Base-by-base conservation (phyloP, 1,140 invertebrate genomes). In the Drosophila ambigua region DNA sequence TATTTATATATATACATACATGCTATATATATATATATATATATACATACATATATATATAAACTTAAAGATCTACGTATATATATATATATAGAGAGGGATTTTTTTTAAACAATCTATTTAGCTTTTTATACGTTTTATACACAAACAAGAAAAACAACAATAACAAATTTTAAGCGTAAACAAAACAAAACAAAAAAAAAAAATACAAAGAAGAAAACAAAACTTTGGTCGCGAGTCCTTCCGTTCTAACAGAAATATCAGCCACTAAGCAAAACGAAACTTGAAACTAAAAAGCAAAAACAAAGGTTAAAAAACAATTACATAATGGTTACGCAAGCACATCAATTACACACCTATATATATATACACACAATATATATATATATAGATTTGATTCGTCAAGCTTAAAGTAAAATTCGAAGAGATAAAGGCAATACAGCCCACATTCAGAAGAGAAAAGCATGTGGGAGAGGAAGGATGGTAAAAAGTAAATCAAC, bases 91-190 rank as follows among this genome's bases (percentile, higher is more conserved):
- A 39, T 52, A 69, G 39, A 61, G 31, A 69, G 67, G 78, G 64
- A 74, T 64, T 82, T 85, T 87, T 83, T 82, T 77, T 66, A 74
- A 59, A 72, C 53, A 79, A 80, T 52, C 78, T 85, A 78, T 75
- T 88, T 88, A 88, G 83, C 83, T 90, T 90, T 90, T 90, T 90
- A 79, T 89, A 90, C 84, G 76, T 89, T 85, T 90, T 88, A 69
- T 88, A 75, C 43, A 57, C 41, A 71, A 55, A 72, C 23, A 68
- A 73, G 20, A 82, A 69, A 71, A 55, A 73, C 23, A 68, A 68
- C 24, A 82, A 68, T 49, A 76, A 72, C 35, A 64, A 77, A 76
- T 61, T 54, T 63, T 46, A 68, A 79, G 77, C 50, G 45, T 73
- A 68, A 69, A 72, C 44, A 75, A 80, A 49, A 52, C 57, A 77